Evolutionary conservation across 2,888 invertebrate species (phyloP).

Genomic region (Corbicula japonica): DNA sequence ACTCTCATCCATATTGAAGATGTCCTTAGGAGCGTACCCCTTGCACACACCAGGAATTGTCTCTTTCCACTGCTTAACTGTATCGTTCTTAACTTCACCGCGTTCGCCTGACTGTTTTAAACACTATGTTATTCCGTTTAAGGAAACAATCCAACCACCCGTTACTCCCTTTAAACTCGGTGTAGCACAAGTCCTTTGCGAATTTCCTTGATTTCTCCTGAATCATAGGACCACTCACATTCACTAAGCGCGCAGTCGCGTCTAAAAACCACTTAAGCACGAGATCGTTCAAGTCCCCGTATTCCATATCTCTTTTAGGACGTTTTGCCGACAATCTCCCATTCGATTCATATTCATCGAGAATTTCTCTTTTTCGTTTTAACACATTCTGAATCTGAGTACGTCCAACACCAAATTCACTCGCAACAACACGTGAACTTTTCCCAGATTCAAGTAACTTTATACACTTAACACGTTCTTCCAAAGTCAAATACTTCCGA

Average conservation of each 20-base stretch:
- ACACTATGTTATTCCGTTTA: too few species aligned
- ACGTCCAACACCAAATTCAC: conserved; percentile 27
- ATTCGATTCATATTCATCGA: conserved; percentile 27
- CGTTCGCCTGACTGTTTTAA: too few species aligned
- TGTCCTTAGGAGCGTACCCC: too few species aligned
- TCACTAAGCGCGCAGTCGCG: conserved; percentile 13
- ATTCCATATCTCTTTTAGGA: background rate
- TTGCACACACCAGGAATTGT: too few species aligned
- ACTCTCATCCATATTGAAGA: too few species aligned
- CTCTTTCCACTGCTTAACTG: too few species aligned
- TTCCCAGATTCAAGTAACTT: conserved; percentile 21
- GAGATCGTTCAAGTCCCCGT: conserved; percentile 33
- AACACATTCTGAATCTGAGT: conserved; percentile 31
- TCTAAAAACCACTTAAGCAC: conserved; percentile 31
- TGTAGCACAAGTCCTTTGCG: conserved; percentile 13
- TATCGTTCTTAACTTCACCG: too few species aligned
- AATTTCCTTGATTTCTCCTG: conserved; percentile 27
- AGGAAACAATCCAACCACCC: conserved; percentile 3
- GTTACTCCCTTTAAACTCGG: conserved; percentile 18
- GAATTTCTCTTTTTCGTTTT: conserved; percentile 31
- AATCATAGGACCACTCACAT: conserved; percentile 28
- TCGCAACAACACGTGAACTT: conserved; percentile 19
- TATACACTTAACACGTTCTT: conserved; percentile 19
- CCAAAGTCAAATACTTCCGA: conserved; percentile 23
- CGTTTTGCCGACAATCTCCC: background rate